Conservation (phyloP, 2,113 vertebrate species). For the Chamaea fasciata region DNA sequence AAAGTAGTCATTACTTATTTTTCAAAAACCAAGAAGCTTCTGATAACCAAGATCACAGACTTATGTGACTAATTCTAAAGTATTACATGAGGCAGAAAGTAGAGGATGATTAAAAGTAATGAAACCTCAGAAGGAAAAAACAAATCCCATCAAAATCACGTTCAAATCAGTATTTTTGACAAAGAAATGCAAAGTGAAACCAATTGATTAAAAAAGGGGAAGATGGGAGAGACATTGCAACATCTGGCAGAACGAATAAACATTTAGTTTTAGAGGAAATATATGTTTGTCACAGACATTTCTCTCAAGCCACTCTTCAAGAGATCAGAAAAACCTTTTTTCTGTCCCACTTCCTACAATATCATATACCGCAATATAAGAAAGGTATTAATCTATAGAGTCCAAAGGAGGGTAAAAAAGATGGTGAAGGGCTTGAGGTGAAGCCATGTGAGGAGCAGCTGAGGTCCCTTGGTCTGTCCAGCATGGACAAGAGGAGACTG, state of each 20-base stretch:
- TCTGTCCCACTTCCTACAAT: background rate
- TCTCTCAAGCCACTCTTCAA: background rate
- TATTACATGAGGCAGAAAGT: background rate
- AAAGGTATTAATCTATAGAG: background rate
- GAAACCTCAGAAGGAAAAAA: background rate
- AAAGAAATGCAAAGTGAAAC: background rate
- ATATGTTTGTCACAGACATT: background rate
- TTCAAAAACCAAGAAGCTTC: background rate
- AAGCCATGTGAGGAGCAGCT: fast-evolving
- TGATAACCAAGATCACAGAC: background rate
- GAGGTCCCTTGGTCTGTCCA: background rate
- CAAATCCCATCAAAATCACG: background rate
- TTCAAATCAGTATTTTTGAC: background rate
- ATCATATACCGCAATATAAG: background rate
- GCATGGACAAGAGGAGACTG: background rate
- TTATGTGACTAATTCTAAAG: background rate
- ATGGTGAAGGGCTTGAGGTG: background rate
- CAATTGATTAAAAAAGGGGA: background rate
- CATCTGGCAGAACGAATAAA: background rate
- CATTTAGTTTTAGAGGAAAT: background rate
- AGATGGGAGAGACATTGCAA: background rate
- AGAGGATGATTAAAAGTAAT: background rate
- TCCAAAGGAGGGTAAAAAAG: background rate
- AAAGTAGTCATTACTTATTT: background rate
- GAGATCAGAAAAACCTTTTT: background rate